Conservation (phyloP, 23 tunicate species). For the Ciona savignyi region DNA sequence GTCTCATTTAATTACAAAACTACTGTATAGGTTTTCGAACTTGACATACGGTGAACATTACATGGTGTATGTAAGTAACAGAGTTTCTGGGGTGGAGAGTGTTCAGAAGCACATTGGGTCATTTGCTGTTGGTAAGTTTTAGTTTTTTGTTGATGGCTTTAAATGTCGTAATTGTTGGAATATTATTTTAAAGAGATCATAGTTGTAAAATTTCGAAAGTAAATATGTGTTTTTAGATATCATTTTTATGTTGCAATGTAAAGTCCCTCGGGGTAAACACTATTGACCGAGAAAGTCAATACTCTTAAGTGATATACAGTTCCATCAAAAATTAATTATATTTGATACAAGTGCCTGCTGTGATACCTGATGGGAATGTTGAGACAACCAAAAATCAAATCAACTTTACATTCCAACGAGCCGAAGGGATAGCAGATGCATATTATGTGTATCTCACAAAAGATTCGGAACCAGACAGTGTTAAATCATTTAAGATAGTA, state of each 20-base stretch:
- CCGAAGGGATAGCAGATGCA: background rate
- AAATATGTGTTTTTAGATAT: no score
- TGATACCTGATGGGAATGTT: background rate
- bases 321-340: no score
- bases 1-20: no score
- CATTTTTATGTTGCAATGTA: no score
- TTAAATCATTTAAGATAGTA: background rate
- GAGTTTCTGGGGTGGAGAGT: constrained; percentile 13
- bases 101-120: background rate
- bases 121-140: constrained; percentile 42
- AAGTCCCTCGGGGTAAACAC: no score
- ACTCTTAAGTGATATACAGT: no score
- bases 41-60: constrained; percentile 35
- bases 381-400: background rate
- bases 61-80: constrained; percentile 1
- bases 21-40: constrained; percentile 13
- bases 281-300: no score
- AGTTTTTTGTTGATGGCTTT: no score
- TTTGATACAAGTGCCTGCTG: no score
- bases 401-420: background rate
- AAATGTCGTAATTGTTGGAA: no score
- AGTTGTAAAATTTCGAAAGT: no score
- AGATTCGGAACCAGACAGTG: background rate
- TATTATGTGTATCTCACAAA: background rate
- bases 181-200: no score